Evolutionary conservation across 2,113 vertebrate species (phyloP).

Genomic region (Cichladusa arquata): DNA sequence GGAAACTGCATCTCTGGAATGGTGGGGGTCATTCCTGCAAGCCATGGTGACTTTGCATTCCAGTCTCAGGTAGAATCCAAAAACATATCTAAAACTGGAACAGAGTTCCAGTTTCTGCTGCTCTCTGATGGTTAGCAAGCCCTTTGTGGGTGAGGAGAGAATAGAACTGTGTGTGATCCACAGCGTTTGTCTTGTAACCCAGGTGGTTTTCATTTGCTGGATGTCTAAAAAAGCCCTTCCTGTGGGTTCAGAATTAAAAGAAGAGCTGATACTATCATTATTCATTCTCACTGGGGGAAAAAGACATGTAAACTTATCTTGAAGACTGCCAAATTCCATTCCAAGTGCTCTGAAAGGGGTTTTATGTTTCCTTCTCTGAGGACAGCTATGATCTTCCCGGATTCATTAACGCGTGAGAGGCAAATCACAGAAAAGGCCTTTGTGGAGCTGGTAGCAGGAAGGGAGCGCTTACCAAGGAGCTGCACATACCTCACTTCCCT

Average conservation of each 20-base stretch:
- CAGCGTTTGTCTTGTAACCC: neutral
- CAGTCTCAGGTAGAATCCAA: neutral
- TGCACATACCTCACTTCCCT: constrained; percentile 28
- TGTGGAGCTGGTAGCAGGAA: neutral
- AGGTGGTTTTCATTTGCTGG: neutral
- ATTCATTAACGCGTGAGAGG: neutral
- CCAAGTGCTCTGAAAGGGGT: neutral
- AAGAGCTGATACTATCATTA: neutral
- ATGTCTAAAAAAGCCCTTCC: neutral
- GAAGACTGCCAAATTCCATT: neutral
- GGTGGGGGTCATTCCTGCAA: accelerated
- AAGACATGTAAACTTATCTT: neutral
- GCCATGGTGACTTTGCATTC: neutral
- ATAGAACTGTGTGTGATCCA: neutral
- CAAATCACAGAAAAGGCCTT: neutral
- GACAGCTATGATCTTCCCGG: neutral
- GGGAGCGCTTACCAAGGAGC: neutral
- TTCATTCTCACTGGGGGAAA: neutral
- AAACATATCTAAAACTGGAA: accelerated
- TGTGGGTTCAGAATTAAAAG: neutral
- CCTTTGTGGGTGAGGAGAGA: neutral
- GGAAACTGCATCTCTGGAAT: neutral
- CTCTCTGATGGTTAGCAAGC: neutral
- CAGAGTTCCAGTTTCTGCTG: neutral
- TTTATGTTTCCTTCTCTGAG: constrained; percentile 10